Base-by-base conservation (phyloP, 2,888 invertebrate genomes). In the Plebejus argus region DNA sequence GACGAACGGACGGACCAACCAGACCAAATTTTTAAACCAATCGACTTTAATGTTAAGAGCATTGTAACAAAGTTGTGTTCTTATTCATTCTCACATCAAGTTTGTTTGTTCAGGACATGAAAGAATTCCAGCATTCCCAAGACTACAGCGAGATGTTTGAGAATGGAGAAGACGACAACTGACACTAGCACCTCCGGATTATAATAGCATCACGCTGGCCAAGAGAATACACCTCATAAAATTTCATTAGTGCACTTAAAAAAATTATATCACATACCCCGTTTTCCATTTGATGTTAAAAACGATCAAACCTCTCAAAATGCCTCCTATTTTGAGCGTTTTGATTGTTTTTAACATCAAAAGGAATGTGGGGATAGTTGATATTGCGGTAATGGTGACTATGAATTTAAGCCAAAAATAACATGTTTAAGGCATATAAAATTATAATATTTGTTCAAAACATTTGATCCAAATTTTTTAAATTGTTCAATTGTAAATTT, bases 61-160 rank as follows among this genome's bases (percentile, higher is more conserved):
- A 61, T 76, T 39, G 23, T 20, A 28, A 39, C 49, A 53, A 71
- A 76, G 88, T 91, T 91, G 89, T 87, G 84, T 85, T 89, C 89
- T 90, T 87, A 88, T 86, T 91, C 90, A 91, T 91, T 91, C 90
- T 91, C 89, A 87, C 83, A 53, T 81, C 80, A 80, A 80, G 70
- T 82, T 82, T 85, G 88, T 89, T 85, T 91, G 87, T 90, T 85
- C 89, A 94, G 94, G 93, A 94, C 85, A 88, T 94, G 86, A 91
- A 88, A 88, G 93, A 94, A 83, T 93, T 88, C 87, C 91, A 93
- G 84, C 89, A 90, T 84, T 89, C 92, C 81, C 89, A 87, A 82
- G 93, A 93, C 82, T 94, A 91, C 89, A 91, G 88, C 88, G 92
- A 94, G 83, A 89, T 94, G 89, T 94, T 94, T 91, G 94, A 94